A percentile compares a stretch with the other conserved stretches of the same genome.
Evolutionary conservation across 2,113 vertebrate species (phyloP).

Genomic region (Cheirogaleus medius): DNA sequence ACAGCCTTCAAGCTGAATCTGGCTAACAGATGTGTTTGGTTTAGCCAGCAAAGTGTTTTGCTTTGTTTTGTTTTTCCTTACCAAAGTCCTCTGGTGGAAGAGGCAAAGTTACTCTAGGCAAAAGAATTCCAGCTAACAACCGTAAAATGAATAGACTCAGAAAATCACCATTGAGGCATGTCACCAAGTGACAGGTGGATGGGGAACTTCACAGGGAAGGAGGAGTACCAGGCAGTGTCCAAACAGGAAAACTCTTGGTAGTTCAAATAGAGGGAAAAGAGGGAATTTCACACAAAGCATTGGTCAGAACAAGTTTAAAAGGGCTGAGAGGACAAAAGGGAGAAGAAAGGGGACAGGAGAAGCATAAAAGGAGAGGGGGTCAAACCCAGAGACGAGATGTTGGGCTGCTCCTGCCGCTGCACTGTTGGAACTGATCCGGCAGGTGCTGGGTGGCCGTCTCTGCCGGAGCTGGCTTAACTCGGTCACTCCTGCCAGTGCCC

Average conservation of each 20-base stretch:
- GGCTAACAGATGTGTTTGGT: not conserved
- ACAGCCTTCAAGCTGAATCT: not conserved
- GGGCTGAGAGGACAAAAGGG: not conserved
- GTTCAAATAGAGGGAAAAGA: not conserved
- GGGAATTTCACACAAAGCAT: not conserved
- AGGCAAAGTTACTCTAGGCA: not conserved
- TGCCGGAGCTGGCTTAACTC: not conserved
- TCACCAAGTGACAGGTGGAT: not conserved
- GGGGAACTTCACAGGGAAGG: not conserved
- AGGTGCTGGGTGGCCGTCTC: not conserved
- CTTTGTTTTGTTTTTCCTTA: not conserved
- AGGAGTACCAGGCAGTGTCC: not conserved
- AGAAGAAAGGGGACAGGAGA: not conserved
- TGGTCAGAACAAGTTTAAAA: too few relatives aligned
- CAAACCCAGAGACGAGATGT: too few relatives aligned
- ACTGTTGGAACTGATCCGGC: too few relatives aligned
- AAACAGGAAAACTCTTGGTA: not conserved
- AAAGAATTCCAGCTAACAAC: not conserved
- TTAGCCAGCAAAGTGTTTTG: not conserved
- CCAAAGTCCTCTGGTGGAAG: not conserved
- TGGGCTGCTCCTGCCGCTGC: too few relatives aligned
- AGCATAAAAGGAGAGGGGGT: too few relatives aligned
- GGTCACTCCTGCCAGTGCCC: too few relatives aligned
- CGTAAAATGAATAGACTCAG: not conserved
- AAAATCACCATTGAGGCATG: not conserved